These are phyloP conservation scores for Ptycholaimellus sp. DNA, from an alignment of 2,888 invertebrate genomes.

Conservation along the genomic window DNA sequence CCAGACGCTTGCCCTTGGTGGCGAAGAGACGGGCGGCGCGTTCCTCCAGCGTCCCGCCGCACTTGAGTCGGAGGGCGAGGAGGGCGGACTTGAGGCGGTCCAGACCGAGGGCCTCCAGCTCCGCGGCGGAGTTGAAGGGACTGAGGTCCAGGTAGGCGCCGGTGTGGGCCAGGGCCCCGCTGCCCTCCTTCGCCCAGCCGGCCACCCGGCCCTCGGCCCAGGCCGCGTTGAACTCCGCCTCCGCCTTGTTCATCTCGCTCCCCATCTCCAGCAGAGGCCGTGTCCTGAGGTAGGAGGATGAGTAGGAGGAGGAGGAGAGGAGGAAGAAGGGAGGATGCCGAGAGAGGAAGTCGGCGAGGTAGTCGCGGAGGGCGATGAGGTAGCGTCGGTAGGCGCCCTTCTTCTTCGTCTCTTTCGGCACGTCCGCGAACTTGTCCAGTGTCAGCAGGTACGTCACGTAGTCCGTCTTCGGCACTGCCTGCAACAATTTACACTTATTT, in stretches of 20 bases:
- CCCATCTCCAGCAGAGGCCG: conserved; percentile 17
- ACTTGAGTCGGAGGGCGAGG: conserved; percentile 84
- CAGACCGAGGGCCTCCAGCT: conserved; percentile 77
- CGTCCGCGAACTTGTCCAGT: conserved; percentile 83
- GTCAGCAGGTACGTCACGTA: conserved; percentile 77
- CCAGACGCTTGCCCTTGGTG: conserved; percentile 61
- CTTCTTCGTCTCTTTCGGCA: conserved; percentile 45
- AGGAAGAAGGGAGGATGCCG: neutral
- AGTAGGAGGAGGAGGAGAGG: neutral
- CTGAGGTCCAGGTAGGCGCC: conserved; percentile 94
- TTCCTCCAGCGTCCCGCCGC: conserved; percentile 93
- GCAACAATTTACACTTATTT: too few species aligned
- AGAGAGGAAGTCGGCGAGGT: conserved; percentile 10
- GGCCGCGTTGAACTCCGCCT: conserved; percentile 42
- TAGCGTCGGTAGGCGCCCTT: conserved; percentile 37
- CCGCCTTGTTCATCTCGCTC: conserved; percentile 9
- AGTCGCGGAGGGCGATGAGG: conserved; percentile 41
- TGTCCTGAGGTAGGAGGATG: conserved; percentile 17
- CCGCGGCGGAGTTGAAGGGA: conserved; percentile 86
- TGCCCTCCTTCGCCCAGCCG: conserved; percentile 53
- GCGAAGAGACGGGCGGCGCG: conserved; percentile 80
- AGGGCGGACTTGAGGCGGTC: conserved; percentile 88
- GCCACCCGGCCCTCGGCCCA: conserved; percentile 73
- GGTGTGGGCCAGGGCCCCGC: conserved; percentile 61
- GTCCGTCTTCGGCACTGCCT: conserved; percentile 49